Evolutionary conservation across 2,113 vertebrate genomes (phyloP).

Genomic region (Addax nasomaculatus): DNA sequence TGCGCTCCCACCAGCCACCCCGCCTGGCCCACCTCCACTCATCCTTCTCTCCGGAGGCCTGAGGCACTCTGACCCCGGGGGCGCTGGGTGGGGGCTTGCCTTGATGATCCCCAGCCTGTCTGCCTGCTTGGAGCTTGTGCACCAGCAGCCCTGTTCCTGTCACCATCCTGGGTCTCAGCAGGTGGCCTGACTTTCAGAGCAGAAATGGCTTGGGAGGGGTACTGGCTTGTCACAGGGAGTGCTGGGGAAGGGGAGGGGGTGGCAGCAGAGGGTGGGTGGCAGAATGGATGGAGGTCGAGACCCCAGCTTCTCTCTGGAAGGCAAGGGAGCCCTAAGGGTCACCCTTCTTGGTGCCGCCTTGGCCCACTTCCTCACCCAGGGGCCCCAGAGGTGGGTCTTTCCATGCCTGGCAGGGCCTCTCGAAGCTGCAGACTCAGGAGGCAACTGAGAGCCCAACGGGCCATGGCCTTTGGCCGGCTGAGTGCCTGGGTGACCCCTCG

Average conservation of each 20-base stretch:
- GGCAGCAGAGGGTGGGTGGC: not conserved
- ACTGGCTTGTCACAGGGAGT: not conserved
- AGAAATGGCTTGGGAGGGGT: too few relatives aligned
- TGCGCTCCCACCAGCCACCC: fast-evolving
- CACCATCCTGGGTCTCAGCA: not conserved
- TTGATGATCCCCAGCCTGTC: too few relatives aligned
- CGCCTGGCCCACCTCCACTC: not conserved
- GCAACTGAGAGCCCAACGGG: not conserved
- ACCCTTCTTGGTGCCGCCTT: fast-evolving
- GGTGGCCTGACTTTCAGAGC: not conserved
- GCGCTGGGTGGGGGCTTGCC: not conserved
- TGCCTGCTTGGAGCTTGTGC: fast-evolving
- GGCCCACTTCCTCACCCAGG: not conserved
- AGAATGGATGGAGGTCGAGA: not conserved
- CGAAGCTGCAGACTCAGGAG: not conserved
- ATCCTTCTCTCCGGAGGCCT: not conserved
- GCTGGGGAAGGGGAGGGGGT: not conserved
- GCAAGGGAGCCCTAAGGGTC: not conserved
- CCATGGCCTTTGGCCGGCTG: not conserved
- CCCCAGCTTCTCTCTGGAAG: not conserved
- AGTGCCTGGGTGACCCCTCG: not conserved
- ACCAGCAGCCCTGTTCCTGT: not conserved
- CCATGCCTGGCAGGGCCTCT: not conserved
- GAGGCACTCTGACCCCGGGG: not conserved
- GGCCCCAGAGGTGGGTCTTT: not conserved